Evolutionary conservation across 2,888 invertebrate genomes (phyloP).

Genomic region (Saturnia pavonia): DNA sequence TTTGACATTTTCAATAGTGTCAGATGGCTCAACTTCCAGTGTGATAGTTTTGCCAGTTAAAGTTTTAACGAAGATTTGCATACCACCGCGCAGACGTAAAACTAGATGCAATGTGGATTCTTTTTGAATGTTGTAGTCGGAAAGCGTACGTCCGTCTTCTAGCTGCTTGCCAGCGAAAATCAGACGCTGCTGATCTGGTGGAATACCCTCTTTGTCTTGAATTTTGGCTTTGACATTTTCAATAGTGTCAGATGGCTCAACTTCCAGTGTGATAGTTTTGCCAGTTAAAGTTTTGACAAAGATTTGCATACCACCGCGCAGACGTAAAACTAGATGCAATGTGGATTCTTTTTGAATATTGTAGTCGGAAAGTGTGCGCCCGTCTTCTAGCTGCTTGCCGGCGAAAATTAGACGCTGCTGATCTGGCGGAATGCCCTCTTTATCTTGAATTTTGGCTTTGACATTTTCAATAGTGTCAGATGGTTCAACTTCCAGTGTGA

Average conservation of each 20-base stretch:
- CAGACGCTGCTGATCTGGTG: slow-evolving; percentile 31
- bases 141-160: slow-evolving; percentile 26
- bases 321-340: no score
- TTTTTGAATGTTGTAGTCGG: slow-evolving; percentile 34
- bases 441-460: no score
- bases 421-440: no score
- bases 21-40: slow-evolving; percentile 40
- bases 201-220: slow-evolving; percentile 32
- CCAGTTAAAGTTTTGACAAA: slow-evolving; percentile 38
- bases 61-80: slow-evolving; percentile 46
- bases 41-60: slow-evolving; percentile 45
- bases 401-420: no score
- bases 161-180: slow-evolving; percentile 31
- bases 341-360: no score
- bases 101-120: slow-evolving; percentile 40
- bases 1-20: slow-evolving; percentile 44
- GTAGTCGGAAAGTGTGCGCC: no score
- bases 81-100: slow-evolving; percentile 41
- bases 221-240: slow-evolving; percentile 33
- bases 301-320: slow-evolving; percentile 40
- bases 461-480: no score
- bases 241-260: slow-evolving; percentile 32
- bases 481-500: no score
- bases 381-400: no score
- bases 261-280: slow-evolving; percentile 32